Conservation (phyloP, 2,888 invertebrate species). For the Erebia ligea region DNA sequence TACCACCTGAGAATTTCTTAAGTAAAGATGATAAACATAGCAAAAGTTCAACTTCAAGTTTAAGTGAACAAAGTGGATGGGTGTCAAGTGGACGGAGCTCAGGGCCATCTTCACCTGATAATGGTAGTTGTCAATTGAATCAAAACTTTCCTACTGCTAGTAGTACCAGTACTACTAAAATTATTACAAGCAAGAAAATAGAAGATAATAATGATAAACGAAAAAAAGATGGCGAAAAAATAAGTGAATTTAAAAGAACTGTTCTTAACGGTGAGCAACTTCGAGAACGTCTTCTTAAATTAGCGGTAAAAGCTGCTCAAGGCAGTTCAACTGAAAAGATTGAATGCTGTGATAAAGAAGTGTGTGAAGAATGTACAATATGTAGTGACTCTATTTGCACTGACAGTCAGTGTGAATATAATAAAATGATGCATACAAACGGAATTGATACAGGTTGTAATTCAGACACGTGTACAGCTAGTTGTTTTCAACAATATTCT, state of each 20-base stretch:
- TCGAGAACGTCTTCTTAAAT: slow-evolving; percentile 85
- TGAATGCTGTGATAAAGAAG: slow-evolving; percentile 80
- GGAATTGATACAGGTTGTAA: slow-evolving; percentile 72
- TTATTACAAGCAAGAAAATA: slow-evolving; percentile 53
- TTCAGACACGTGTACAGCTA: slow-evolving; percentile 74
- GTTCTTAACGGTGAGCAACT: slow-evolving; percentile 86
- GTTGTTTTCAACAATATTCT: slow-evolving; percentile 69
- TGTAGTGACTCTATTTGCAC: slow-evolving; percentile 80
- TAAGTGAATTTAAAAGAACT: slow-evolving; percentile 74
- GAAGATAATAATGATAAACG: slow-evolving; percentile 54
- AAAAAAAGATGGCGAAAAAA: slow-evolving; percentile 63
- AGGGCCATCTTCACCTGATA: slow-evolving; percentile 85
- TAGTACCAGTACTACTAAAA: slow-evolving; percentile 59
- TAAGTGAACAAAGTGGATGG: slow-evolving; percentile 95
- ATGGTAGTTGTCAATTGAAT: slow-evolving; percentile 78
- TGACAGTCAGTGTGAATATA: slow-evolving; percentile 78
- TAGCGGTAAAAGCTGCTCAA: slow-evolving; percentile 80
- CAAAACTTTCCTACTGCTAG: slow-evolving; percentile 68
- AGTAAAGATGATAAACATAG: slow-evolving; percentile 72
- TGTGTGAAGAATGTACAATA: slow-evolving; percentile 78
- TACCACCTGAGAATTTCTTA: slow-evolving; percentile 76
- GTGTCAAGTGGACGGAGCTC: slow-evolving; percentile 90
- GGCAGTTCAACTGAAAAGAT: slow-evolving; percentile 74
- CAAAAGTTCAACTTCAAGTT: slow-evolving; percentile 85
- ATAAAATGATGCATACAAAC: slow-evolving; percentile 74